These are phyloP conservation scores for Thunnus albacares DNA, from an alignment of 2,797 vertebrate genomes.

Conservation along the genomic window DNA sequence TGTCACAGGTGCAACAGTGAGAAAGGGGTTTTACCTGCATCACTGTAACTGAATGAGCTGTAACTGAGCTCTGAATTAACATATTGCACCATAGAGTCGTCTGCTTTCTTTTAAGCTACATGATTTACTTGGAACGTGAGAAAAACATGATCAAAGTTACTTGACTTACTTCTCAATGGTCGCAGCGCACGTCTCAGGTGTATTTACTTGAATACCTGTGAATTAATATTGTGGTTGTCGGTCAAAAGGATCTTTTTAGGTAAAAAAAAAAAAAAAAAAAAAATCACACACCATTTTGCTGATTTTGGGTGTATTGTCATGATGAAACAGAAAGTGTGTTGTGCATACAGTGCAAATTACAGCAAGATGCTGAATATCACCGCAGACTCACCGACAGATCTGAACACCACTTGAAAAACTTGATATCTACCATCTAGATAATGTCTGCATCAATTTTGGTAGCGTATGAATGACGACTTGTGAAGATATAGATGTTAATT, in stretches of 20 bases:
- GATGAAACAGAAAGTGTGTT: no score
- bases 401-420: no score
- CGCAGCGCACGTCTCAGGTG: background rate
- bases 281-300: no score
- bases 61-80: background rate
- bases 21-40: background rate
- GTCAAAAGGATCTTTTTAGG: background rate
- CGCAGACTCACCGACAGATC: no score
- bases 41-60: background rate
- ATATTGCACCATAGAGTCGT: background rate
- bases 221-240: background rate
- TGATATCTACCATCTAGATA: no score
- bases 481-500: no score
- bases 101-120: background rate
- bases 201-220: constrained; percentile 26
- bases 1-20: background rate
- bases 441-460: no score
- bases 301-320: no score
- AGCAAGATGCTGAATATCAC: no score
- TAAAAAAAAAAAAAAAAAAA: no score
- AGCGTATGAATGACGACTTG: no score
- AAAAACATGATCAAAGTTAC: background rate
- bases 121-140: background rate
- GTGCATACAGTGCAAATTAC: no score
- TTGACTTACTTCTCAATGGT: constrained; percentile 29